Base-by-base conservation (phyloP, 2,888 invertebrate species). In the Caenorhabditis wallacei region DNA sequence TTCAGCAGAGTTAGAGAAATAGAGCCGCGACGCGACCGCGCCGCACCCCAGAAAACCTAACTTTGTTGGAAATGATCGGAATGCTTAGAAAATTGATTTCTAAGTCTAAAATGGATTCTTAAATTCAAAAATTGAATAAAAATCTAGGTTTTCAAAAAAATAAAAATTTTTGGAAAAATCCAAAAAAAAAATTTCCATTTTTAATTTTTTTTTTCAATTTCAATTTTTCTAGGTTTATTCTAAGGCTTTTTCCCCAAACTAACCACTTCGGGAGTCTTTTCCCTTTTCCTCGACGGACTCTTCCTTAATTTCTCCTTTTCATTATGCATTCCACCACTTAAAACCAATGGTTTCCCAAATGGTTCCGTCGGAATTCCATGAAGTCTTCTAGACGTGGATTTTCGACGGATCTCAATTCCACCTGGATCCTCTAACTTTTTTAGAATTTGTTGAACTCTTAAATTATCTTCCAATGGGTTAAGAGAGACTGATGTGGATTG, bases 401-500 rank as follows among this genome's bases (percentile, higher is more conserved):
- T 78, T 8, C 68, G 26, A 11, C 75, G 57, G 7, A 37, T 37
- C 3, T 69, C 69, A 3, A 30, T 35, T 63, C 61, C 78, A 54
- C 69, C 78, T 0, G 78, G 78, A 26, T 69, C 69, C 22, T 69
- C 78, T 11, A 78, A n/a, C 24, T 78, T 78, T 24, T 70, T 69
- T 8, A 78, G 78, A 46, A 78, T 78, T 30, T 78, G 61, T 37
- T 63, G 61, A 16, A 78, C 43, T 35, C 51, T 40, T 11, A 78
- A 46, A 26, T 51, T 69, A 16, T 69, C 69, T 46, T 78, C 78
- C 26, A 78, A 22, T 2, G 78, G 78, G 11, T 54, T 69, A 30
- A 78, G 22, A 5, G 61, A 53, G 1, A 78, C 46, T 1, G 78
- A 63, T 1, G 78, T 78, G n/a, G 78, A 69, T 26, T 63, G 69